These are phyloP conservation scores for Spialia ferax DNA, from an alignment of 2,888 invertebrate species.

Conservation along the genomic window DNA sequence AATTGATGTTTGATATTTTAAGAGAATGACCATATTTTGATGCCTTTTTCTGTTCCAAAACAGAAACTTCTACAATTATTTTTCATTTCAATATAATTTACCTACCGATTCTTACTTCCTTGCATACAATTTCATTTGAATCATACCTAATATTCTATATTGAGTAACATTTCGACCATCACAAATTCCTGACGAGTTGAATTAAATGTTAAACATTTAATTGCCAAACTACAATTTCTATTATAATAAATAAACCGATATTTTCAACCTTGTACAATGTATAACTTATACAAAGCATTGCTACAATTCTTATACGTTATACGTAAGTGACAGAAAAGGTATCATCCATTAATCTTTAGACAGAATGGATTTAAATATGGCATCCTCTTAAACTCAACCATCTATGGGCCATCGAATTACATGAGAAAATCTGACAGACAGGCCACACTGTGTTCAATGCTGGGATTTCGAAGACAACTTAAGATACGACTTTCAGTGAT, in stretches of 20 bases:
- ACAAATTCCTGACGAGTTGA: background rate
- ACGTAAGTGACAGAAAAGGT: background rate
- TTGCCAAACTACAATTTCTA: background rate
- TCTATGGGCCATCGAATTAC: constrained; percentile 58
- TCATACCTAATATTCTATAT: background rate
- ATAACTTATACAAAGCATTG: background rate
- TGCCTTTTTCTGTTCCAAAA: constrained; percentile 5
- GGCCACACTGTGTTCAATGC: constrained; percentile 53
- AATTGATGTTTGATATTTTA: constrained; percentile 9
- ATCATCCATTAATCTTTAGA: background rate
- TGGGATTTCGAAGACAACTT: constrained; percentile 14
- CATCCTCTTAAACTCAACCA: constrained; percentile 24
- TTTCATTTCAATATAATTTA: background rate
- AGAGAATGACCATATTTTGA: constrained; percentile 22
- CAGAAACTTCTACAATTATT: background rate
- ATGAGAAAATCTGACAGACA: constrained; percentile 65
- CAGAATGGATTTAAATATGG: background rate
- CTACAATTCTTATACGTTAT: no score
- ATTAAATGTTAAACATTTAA: background rate
- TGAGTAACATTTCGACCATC: background rate
- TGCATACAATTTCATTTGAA: background rate
- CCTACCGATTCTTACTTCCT: background rate
- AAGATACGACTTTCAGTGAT: no score
- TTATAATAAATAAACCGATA: background rate
- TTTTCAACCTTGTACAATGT: background rate